Evolutionary conservation across 1,140 invertebrate genomes (phyloP).

Genomic region (Drosophila seguyi): DNA sequence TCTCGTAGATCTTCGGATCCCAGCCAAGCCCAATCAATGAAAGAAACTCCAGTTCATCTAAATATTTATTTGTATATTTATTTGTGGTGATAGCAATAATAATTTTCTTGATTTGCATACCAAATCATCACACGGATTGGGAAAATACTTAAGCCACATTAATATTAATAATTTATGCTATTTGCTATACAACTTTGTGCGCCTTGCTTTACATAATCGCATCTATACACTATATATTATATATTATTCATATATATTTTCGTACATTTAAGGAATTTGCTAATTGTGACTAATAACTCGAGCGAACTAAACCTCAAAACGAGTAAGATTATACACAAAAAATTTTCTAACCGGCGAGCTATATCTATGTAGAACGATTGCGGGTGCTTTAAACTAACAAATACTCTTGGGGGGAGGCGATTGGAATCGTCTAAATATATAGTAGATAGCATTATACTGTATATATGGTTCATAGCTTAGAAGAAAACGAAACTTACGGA

Average conservation of each 20-base stretch:
- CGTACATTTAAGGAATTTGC: constrained; percentile 66
- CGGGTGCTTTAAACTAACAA: constrained; percentile 53
- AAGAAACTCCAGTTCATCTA: constrained; percentile 62
- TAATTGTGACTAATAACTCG: constrained; percentile 79
- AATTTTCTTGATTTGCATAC: constrained; percentile 76
- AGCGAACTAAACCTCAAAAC: constrained; percentile 26
- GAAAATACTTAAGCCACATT: constrained; percentile 42
- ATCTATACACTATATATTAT: not conserved
- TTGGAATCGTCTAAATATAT: constrained; percentile 21
- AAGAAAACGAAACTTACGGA: constrained; percentile 65
- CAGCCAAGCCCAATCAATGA: constrained; percentile 42
- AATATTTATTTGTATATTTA: constrained; percentile 76
- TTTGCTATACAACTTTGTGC: constrained; percentile 73
- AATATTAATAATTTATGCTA: constrained; percentile 79
- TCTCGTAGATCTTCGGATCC: constrained; percentile 39
- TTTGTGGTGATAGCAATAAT: constrained; percentile 73
- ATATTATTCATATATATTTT: constrained; percentile 30
- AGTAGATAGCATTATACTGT: constrained; percentile 34
- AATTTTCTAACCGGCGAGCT: constrained; percentile 35
- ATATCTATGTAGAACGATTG: constrained; percentile 22
- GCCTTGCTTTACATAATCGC: constrained; percentile 49
- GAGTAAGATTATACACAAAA: constrained; percentile 29
- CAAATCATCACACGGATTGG: constrained; percentile 49
- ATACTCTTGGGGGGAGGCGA: constrained; percentile 40
- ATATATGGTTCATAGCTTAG: constrained; percentile 58